Evolutionary conservation across 2,797 vertebrate genomes (phyloP).

Genomic region (Takifugu rubripes): DNA sequence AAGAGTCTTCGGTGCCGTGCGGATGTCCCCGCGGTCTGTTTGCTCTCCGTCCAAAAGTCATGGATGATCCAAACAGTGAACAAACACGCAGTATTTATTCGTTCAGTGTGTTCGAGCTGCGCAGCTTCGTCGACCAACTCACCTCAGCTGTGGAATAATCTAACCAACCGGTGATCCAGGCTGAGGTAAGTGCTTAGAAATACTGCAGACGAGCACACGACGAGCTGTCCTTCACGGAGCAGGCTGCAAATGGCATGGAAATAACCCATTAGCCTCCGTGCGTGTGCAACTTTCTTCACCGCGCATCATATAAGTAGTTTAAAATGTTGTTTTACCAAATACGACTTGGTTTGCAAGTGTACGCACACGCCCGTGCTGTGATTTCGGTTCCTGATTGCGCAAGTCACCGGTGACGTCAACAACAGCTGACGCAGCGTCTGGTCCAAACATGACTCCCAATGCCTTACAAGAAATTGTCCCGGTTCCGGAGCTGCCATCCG

Average conservation of each 20-base stretch:
- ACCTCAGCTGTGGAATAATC: conserved; percentile 15
- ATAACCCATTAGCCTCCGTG: too few species aligned
- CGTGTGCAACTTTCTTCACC: too few species aligned
- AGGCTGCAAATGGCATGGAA: too few species aligned
- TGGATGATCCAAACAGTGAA: conserved; percentile 24
- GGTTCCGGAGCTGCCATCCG: too few species aligned
- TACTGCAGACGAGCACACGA: neutral
- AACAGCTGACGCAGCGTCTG: conserved; percentile 18
- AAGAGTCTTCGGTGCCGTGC: neutral
- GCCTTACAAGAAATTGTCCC: too few species aligned
- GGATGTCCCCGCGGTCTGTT: conserved; percentile 6
- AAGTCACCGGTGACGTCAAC: conserved; percentile 44
- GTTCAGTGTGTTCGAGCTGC: neutral
- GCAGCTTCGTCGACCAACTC: conserved; percentile 1
- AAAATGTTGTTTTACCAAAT: too few species aligned
- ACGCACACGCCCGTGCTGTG: neutral
- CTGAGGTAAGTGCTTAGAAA: conserved; percentile 21
- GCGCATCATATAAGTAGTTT: too few species aligned
- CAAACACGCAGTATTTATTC: conserved; percentile 35
- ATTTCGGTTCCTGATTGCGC: conserved; percentile 41
- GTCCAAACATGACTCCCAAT: too few species aligned
- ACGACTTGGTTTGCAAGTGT: too few species aligned
- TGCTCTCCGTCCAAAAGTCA: conserved; percentile 63
- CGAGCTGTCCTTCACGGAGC: too few species aligned
- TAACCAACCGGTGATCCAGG: neutral